Base-by-base conservation (phyloP, 2,797 vertebrate species). In the Onychomys arenicola region DNA sequence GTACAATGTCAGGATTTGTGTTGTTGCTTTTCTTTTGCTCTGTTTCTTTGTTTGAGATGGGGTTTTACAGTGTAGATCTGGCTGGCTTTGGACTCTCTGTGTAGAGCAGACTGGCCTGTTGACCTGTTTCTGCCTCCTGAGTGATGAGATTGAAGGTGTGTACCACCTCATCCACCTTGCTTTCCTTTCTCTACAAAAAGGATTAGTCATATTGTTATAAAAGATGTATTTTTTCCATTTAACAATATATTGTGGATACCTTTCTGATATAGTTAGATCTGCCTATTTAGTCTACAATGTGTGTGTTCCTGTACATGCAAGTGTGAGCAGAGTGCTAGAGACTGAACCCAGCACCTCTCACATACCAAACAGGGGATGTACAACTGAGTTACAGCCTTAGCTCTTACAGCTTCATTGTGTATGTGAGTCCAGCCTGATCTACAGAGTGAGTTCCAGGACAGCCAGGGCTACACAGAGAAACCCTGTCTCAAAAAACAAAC, bases 201-300 rank as follows among this genome's bases (percentile, higher is more conserved):
- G 59, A 61, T 59, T 55, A 73, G 63, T 69, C 61, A n/a, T 76
- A 65, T 89, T 86, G 4, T 92, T 87, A 40, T 71, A 34, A 52
- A 65, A 77, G 29, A 49, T 84, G n/a, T 5, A 87, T 75, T 78
- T 63, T 63, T 90, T 93, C 87, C 16, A 86, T 49, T 94, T 89
- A 80, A 71, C 52, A 89, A 49, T 46, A 59, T 83, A 92, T 83
- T 71, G 5, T 63, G 89, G 59, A 37, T 7, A 13, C n/a, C n/a
- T 89, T 88, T 90, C 82, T 7, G 71, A 43, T 89, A 77, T 78
- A 61, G 91, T 85, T 71, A 88, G 57, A 75, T 81, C 71, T 65
- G 16, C 76, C 55, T 65, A 29, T 93, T 57, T 95, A 67, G 73
- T 76, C 46, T 89, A 83, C 65, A 40, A 0, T 76, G 40, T 76